Conservation (phyloP, 1,140 invertebrate species). For the Phymorhynchus buccinoides region DNA sequence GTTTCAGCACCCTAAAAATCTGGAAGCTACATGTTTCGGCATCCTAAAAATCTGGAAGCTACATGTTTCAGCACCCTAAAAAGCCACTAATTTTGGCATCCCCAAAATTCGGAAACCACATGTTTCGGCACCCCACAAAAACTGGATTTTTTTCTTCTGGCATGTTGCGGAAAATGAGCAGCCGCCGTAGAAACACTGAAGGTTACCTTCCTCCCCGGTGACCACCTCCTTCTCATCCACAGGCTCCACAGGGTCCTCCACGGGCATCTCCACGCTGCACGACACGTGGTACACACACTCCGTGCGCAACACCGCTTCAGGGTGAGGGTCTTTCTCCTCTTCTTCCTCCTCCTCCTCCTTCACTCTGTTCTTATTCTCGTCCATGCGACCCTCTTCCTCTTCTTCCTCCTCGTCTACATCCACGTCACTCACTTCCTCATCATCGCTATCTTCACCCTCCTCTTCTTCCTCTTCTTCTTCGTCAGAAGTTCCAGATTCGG, state of each 20-base stretch:
- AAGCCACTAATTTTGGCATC: too few species aligned
- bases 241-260: neutral
- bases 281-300: constrained; percentile 42
- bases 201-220: constrained; percentile 26
- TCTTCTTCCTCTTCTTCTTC: constrained; percentile 1
- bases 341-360: constrained; percentile 22
- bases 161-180: too few species aligned
- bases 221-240: constrained; percentile 30
- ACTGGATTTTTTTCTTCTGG: too few species aligned
- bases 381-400: neutral
- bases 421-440: neutral
- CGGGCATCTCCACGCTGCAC: constrained; percentile 31
- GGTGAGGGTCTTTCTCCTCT: constrained; percentile 31
- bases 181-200: too few species aligned
- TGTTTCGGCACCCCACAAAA: too few species aligned
- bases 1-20: too few species aligned
- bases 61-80: too few species aligned
- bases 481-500: constrained; percentile 8
- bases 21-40: too few species aligned
- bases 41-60: too few species aligned
- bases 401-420: neutral
- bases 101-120: too few species aligned
- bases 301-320: constrained; percentile 37
- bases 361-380: constrained; percentile 4
- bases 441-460: neutral